Conservation (phyloP, 1,140 invertebrate species). For the Patella vulgata region DNA sequence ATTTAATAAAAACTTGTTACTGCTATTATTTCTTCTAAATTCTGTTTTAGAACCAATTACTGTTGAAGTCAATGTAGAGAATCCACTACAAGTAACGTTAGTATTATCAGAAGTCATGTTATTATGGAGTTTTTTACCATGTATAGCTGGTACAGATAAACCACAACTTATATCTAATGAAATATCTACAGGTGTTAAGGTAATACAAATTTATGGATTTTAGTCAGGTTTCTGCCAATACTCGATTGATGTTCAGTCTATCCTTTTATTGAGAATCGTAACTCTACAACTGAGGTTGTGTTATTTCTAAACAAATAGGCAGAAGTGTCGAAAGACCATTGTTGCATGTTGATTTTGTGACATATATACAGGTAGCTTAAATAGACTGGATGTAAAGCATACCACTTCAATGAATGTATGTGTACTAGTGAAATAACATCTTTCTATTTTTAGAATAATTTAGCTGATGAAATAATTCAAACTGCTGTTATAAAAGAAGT, state of each 20-base stretch:
- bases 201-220: slow-evolving; percentile 27
- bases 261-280: too few species aligned
- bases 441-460: slow-evolving; percentile 53
- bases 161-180: slow-evolving; percentile 61
- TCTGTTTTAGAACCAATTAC: slow-evolving; percentile 80
- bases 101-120: slow-evolving; percentile 79
- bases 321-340: too few species aligned
- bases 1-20: too few species aligned
- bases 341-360: too few species aligned
- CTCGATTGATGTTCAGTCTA: too few species aligned
- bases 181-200: slow-evolving; percentile 55
- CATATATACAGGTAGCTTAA: too few species aligned
- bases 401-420: too few species aligned
- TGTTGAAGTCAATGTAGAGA: slow-evolving; percentile 79
- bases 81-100: slow-evolving; percentile 82
- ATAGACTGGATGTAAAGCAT: too few species aligned
- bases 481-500: slow-evolving; percentile 59
- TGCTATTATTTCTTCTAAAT: slow-evolving; percentile 37
- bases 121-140: slow-evolving; percentile 78
- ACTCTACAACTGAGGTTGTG: too few species aligned
- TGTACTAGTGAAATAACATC: too few species aligned
- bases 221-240: too few species aligned
- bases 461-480: slow-evolving; percentile 63
- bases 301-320: too few species aligned
- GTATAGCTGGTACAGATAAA: slow-evolving; percentile 43